Evolutionary conservation across 2,113 vertebrate genomes (phyloP).

Genomic region (Ptilonorhynchus violaceus): DNA sequence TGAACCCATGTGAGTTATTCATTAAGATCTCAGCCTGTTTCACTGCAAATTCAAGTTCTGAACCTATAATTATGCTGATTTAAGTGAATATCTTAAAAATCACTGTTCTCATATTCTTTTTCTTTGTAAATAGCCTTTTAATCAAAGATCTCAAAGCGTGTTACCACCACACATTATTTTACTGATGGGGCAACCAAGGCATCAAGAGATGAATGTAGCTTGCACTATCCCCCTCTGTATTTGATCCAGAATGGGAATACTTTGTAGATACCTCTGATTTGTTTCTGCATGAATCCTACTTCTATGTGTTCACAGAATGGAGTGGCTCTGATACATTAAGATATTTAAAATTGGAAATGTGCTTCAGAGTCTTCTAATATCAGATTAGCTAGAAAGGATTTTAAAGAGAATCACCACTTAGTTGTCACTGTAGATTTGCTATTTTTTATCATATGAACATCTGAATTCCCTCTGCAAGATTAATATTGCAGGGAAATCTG

Average conservation of each 20-base stretch:
- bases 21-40: not conserved
- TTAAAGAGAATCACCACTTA: not conserved
- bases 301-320: not conserved
- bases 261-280: not conserved
- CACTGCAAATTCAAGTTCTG: not conserved
- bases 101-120: not conserved
- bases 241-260: not conserved
- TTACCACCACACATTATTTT: not conserved
- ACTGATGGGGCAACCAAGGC: not conserved
- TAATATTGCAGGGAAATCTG: not conserved
- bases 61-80: not conserved
- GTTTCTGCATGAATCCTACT: not conserved
- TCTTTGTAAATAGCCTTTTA: not conserved
- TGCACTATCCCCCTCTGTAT: not conserved
- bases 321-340: not conserved
- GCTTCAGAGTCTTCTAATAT: not conserved
- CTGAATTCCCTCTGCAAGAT: conserved; percentile 16
- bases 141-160: not conserved
- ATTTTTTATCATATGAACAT: not conserved
- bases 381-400: not conserved
- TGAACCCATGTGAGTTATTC: not conserved
- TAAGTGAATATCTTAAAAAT: not conserved
- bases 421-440: conserved; percentile 8
- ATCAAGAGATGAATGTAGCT: not conserved
- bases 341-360: not conserved